These are phyloP conservation scores for Leptocoma aspasia DNA, from an alignment of 2,113 vertebrate species.

Conservation along the genomic window DNA sequence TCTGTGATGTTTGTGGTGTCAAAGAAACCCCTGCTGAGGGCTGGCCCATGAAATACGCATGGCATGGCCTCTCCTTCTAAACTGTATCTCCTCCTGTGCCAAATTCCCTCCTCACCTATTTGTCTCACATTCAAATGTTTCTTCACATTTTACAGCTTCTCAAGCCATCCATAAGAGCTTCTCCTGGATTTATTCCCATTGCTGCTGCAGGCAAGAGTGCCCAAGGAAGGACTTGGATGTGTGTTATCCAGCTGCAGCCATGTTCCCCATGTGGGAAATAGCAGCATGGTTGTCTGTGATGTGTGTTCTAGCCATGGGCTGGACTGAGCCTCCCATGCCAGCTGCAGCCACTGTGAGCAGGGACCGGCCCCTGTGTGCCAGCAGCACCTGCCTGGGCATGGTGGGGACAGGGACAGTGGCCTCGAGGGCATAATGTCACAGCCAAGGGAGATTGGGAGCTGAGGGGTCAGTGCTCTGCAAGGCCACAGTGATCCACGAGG, in stretches of 20 bases:
- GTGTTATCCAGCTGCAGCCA: too few species aligned
- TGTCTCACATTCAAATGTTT: neutral
- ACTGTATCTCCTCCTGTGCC: neutral
- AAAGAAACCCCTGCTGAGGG: neutral
- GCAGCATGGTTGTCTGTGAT: fast-evolving
- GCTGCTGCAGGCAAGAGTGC: fast-evolving
- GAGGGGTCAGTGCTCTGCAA: neutral
- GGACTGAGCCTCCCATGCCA: neutral
- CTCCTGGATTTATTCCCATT: fast-evolving
- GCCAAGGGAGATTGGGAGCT: neutral
- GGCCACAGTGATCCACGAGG: fast-evolving
- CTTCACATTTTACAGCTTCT: neutral
- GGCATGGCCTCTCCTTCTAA: neutral
- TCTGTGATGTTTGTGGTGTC: neutral
- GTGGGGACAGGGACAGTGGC: neutral
- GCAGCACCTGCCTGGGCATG: neutral
- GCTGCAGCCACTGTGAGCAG: neutral
- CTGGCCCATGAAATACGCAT: neutral
- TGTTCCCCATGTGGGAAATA: fast-evolving
- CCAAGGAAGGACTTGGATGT: neutral
- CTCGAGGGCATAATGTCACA: neutral
- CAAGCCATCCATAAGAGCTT: neutral
- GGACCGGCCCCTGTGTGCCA: fast-evolving
- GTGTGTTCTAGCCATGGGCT: neutral
- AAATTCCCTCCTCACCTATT: neutral